Base-by-base conservation (phyloP, 2,888 invertebrate genomes). In the Smittia sp. region DNA sequence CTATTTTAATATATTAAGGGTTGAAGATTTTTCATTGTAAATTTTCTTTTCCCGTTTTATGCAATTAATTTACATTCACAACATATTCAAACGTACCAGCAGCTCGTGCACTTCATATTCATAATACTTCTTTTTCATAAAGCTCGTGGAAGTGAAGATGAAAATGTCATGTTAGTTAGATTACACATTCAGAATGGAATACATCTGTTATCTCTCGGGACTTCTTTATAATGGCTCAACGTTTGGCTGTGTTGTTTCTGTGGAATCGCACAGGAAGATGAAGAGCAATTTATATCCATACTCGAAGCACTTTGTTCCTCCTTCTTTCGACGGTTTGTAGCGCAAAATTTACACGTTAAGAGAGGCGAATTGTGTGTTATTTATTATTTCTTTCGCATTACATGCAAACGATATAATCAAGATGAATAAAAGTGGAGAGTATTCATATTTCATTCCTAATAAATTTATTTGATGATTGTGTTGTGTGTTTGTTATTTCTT, bases 121-220 rank as follows among this genome's bases (percentile, higher is more conserved):
- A 58, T 58, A 58, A 58, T 22, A 7, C 18, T 58, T 20, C 18
- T 58, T 58, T 58, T 58, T 58, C 22, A 58, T 58, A 22, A 22
- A 58, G n/a, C 22, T 58, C 58, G 22, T 58, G 22, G 58, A 22
- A 58, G 58, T 22, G 22, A 4, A 63, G 63, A 63, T 63, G 63
- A 63, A n/a, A 63, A 63, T 63, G 63, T 63, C 63, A 63, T 63
- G 63, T 63, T 25, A 63, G 27, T 63, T 24, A 63, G 63, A 63
- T 63, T 63, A 63, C 63, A 63, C 22, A 27, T 63, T n/a, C 20
- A n/a, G 22, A 27, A 25, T 27, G 27, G 25, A 25, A 63, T 63
- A 63, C 63, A 63, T 63, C 63, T 63, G 63, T 63, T 63, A 63
- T 63, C 63, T 63, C 63, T n/a, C 4, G 63, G 63, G 27, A 63